These are phyloP conservation scores for Babylonia areolata DNA, from an alignment of 1,140 invertebrate genomes.

Conservation along the genomic window DNA sequence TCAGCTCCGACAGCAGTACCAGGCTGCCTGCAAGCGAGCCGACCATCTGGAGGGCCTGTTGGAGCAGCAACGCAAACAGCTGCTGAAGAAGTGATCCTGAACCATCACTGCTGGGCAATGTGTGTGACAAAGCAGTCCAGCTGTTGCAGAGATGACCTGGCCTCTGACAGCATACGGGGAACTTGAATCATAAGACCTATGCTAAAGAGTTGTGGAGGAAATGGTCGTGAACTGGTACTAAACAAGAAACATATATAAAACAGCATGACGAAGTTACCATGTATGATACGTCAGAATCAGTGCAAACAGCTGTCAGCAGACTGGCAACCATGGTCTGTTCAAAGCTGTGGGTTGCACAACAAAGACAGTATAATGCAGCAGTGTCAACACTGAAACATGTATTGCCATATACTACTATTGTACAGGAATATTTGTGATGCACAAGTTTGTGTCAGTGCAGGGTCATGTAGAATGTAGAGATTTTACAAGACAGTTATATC, in stretches of 20 bases:
- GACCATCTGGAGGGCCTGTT: constrained; percentile 75
- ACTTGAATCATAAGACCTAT: too few species aligned
- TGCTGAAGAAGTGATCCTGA: constrained; percentile 47
- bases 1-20: constrained; percentile 73
- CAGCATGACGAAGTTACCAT: background rate
- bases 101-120: background rate
- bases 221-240: background rate
- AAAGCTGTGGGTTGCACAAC: background rate
- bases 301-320: background rate
- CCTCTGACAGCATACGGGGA: too few species aligned
- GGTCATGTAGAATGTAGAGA: background rate
- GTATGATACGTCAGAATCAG: background rate
- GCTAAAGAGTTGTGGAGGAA: too few species aligned
- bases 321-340: background rate
- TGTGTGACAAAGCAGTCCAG: background rate
- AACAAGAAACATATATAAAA: too few species aligned
- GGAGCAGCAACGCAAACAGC: constrained; percentile 75
- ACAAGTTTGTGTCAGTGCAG: background rate
- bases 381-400: background rate
- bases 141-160: background rate
- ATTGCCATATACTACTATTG: background rate
- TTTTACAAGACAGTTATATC: background rate
- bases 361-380: background rate
- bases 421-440: background rate
- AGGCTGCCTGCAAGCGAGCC: constrained; percentile 74